Conservation (phyloP, 1,140 invertebrate species). For the Probaryconus sp. region DNA sequence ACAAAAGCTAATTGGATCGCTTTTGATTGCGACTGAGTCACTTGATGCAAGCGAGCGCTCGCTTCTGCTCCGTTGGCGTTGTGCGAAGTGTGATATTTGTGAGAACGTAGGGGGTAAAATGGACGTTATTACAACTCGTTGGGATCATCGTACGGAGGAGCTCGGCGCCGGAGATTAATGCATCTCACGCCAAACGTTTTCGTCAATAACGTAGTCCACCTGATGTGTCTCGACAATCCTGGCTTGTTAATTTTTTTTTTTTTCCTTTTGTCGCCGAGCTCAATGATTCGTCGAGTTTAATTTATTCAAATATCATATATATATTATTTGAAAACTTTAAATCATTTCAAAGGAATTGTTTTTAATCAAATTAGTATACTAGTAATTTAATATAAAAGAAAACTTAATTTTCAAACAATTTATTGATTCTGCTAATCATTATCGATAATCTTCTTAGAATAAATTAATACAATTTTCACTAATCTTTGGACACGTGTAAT, state of each 20-base stretch:
- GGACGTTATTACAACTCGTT: constrained; percentile 53
- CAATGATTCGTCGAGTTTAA: no score
- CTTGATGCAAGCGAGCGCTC: constrained; percentile 18
- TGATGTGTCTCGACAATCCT: constrained; percentile 53
- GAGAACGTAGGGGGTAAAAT: constrained; percentile 55
- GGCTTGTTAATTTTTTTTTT: constrained; percentile 3
- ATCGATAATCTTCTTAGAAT: no score
- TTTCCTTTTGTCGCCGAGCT: constrained; percentile 27
- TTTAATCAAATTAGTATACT: no score
- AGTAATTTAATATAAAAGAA: no score
- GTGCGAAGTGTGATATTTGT: constrained; percentile 67
- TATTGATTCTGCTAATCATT: no score
- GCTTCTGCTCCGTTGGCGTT: constrained; percentile 48
- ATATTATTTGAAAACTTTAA: no score
- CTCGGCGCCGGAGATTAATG: constrained; percentile 52
- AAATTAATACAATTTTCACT: no score
- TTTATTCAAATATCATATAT: no score
- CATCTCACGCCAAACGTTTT: constrained; percentile 56
- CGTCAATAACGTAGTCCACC: constrained; percentile 53
- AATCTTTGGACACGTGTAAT: no score
- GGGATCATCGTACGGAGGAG: constrained; percentile 55
- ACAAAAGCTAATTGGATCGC: constrained; percentile 74
- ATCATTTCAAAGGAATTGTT: no score
- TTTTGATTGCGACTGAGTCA: constrained; percentile 76
- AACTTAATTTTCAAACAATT: no score